phyloP scores from a whole-genome alignment of 2,797 vertebrate genomes.

The Linurgus olivaceus region DNA sequence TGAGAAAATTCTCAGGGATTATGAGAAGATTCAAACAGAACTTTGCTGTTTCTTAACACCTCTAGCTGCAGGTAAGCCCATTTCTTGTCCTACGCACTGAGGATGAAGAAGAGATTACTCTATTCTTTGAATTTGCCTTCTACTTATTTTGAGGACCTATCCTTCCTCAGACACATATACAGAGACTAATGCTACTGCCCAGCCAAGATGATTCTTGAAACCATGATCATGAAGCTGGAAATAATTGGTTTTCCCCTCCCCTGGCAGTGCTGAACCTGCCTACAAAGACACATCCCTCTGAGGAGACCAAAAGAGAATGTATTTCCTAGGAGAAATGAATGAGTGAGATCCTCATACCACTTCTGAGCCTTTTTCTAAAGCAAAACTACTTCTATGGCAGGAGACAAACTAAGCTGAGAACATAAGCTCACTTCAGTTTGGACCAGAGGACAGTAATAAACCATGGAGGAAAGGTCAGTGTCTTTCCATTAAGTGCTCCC shows the following conservation, averaged over 20 bases:
- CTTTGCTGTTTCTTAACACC: neutral
- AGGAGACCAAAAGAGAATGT: neutral
- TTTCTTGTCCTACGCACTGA: neutral
- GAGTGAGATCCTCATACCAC: neutral
- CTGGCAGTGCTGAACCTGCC: neutral
- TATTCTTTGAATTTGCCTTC: neutral
- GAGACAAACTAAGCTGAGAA: neutral
- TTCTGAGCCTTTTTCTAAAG: neutral
- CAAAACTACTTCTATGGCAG: neutral
- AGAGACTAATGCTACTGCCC: neutral
- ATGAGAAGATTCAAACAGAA: neutral
- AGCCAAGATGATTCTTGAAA: neutral
- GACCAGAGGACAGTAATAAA: neutral
- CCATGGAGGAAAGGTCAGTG: neutral
- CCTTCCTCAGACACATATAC: neutral
- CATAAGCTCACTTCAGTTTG: neutral
- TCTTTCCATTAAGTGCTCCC: neutral
- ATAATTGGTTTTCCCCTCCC: neutral
- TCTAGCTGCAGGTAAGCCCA: neutral
- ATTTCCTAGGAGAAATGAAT: neutral
- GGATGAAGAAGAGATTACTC: neutral
- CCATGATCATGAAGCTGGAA: neutral
- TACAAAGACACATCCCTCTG: neutral
- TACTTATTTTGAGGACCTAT: neutral
- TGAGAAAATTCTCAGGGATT: neutral